Percentiles rank a stretch among this genome's conserved stretches.
Conservation (phyloP, 1,140 invertebrate species). For the Galendromus occidentalis region DNA sequence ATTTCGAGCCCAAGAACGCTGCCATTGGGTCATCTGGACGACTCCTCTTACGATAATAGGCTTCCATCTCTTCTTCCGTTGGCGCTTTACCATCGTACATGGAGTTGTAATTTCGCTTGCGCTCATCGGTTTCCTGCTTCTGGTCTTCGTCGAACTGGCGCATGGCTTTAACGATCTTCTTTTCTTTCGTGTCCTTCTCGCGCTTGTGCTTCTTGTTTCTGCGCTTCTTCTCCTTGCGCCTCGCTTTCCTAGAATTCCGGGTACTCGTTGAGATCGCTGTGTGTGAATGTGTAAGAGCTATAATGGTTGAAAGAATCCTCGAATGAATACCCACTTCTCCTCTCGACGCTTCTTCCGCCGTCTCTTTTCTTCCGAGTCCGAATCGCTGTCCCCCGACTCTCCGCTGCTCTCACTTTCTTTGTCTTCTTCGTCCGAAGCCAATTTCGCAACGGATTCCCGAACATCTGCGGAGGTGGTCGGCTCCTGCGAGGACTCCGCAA, state of each 20-base stretch:
- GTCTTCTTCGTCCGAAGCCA: slow-evolving; percentile 26
- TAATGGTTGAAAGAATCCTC: too few species aligned
- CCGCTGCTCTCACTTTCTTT: slow-evolving; percentile 18
- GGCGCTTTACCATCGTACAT: slow-evolving; percentile 53
- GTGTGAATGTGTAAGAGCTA: too few species aligned
- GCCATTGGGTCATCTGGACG: slow-evolving; percentile 78
- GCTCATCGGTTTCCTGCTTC: slow-evolving; percentile 53
- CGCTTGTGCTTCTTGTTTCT: slow-evolving; percentile 40
- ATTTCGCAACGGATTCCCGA: too few species aligned
- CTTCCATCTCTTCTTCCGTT: slow-evolving; percentile 78
- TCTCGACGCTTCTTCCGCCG: background rate
- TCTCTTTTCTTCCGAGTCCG: slow-evolving; percentile 12
- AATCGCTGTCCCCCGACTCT: slow-evolving; percentile 15
- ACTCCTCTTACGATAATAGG: slow-evolving; percentile 62
- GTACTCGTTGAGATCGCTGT: background rate
- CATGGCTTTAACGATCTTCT: background rate
- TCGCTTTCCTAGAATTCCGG: slow-evolving; percentile 34
- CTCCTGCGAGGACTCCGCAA: too few species aligned
- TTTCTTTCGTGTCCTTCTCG: slow-evolving; percentile 31
- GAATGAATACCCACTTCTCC: slow-evolving; percentile 13
- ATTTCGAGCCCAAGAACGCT: slow-evolving; percentile 26
- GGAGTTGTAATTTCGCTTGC: slow-evolving; percentile 77
- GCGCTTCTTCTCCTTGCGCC: slow-evolving; percentile 40
- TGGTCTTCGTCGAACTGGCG: slow-evolving; percentile 39
- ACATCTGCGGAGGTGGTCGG: too few species aligned